phyloP scores from a whole-genome alignment of 2,113 vertebrate species.

The Motacilla tschutschensis region DNA sequence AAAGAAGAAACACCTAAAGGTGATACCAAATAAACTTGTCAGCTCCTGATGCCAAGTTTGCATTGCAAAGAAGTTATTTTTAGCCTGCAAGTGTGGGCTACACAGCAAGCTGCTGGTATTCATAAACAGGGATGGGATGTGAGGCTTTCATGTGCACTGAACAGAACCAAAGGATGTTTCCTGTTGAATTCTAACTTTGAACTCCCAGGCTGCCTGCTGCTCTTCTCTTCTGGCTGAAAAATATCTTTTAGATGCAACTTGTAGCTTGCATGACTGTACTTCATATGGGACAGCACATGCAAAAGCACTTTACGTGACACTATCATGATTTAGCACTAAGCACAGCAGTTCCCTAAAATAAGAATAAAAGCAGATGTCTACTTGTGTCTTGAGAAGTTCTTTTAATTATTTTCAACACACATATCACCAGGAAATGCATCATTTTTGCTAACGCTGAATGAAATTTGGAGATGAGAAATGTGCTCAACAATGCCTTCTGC shows the following conservation, averaged over 20 bases:
- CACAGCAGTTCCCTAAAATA: not conserved
- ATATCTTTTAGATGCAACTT: not conserved
- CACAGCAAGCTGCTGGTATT: not conserved
- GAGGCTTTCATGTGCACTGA: not conserved
- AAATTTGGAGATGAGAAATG: not conserved
- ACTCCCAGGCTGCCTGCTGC: conserved; percentile 2
- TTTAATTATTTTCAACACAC: not conserved
- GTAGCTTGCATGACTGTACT: not conserved
- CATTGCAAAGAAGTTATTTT: conserved; percentile 1
- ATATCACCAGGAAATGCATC: not conserved
- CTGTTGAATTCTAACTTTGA: conserved; percentile 24
- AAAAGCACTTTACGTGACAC: not conserved
- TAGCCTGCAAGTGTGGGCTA: not conserved
- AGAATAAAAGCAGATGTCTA: not conserved
- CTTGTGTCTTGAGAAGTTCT: not conserved
- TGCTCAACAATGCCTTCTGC: not conserved
- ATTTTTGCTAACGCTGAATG: not conserved
- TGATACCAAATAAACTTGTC: not conserved
- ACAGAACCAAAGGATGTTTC: not conserved
- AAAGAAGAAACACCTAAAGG: not conserved
- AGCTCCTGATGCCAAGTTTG: not conserved
- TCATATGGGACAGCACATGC: not conserved
- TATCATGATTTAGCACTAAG: not conserved
- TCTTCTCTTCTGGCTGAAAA: not conserved
- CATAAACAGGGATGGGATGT: not conserved